phyloP scores from a whole-genome alignment of 2,113 vertebrate genomes.

The Ageneiosus marmoratus region DNA sequence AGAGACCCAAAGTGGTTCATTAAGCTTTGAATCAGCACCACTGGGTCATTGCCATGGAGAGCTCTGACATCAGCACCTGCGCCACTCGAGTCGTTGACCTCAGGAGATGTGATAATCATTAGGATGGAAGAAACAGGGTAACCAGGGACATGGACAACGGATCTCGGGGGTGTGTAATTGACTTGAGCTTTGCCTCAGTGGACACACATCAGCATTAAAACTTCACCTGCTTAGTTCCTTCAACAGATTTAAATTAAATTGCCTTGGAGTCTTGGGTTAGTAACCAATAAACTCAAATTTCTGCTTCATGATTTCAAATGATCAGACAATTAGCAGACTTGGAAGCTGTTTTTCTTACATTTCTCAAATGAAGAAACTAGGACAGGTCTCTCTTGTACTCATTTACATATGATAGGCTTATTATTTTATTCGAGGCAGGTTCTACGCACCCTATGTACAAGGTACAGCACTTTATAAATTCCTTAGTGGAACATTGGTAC shows the following conservation, averaged over 20 bases:
- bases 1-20: conserved; percentile 34
- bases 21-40: conserved; percentile 29
- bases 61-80: conserved; percentile 11
- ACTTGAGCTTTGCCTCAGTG: conserved; percentile 6
- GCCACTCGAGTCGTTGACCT: conserved; percentile 22
- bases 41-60: conserved; percentile 31
- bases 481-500: neutral
- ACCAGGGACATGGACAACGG: neutral
- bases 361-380: neutral
- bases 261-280: neutral
- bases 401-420: neutral
- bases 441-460: no score
- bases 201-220: neutral
- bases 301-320: neutral
- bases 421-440: neutral
- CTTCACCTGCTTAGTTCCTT: neutral
- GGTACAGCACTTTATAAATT: no score
- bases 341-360: neutral
- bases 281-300: conserved; percentile 13
- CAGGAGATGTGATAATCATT: conserved; percentile 32
- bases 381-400: conserved; percentile 2
- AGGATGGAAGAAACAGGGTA: conserved; percentile 6
- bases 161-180: conserved; percentile 24
- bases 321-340: neutral
- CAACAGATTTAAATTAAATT: neutral